Evolutionary conservation across 2,888 invertebrate genomes (phyloP), one percentile per base, ranked within the genome.

Genomic region (Synanthedon tipuliformis): DNA sequence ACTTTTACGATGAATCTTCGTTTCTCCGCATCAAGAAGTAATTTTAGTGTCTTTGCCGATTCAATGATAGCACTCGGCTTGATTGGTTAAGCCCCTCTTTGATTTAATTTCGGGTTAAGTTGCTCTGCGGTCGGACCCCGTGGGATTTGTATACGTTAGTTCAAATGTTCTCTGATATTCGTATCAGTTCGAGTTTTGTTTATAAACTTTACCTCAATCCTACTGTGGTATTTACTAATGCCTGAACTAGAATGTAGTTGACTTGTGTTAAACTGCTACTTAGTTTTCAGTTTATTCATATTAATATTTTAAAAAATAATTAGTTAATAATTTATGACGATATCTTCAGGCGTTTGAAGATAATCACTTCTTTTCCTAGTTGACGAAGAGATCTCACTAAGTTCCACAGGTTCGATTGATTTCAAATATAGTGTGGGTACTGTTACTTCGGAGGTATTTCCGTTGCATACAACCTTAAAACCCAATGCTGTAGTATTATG

Each of bases 1-100:
- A 81, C 82, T 86, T 86, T 86, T 86, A 87, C 86, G 86, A 86
- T 86, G 86, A 86, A 86, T 87, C 86, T 86, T 87, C 86, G 85
- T 85, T 86, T 85, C 86, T 83, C 81, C 83, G 84, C 83, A 86
- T 85, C 86, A 86, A 85, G 86, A 86, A 87, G 86, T 85, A 86
- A 86, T 86, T 86, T 86, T 85, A 85, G 85, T 86, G 86, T 87
- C 83, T 85, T 86, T 82, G 78, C 83, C 85, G 85, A 86, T 86
- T 86, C 85, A 86, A 86, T 85, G 87, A 85, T 86, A 87, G 84
- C 86, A 87, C 86, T 87, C 85, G 86, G 70, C 73, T 75, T 85
- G 86, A 87, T 86, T 87, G 85, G 86, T 84, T 81, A 81, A 84
- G 78, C 83, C 83, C 78, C 84, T 82, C 86, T 84, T 83, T 85